Evolutionary conservation across 1,140 invertebrate genomes (phyloP).

Genomic region (Bombus vancouverensis): DNA sequence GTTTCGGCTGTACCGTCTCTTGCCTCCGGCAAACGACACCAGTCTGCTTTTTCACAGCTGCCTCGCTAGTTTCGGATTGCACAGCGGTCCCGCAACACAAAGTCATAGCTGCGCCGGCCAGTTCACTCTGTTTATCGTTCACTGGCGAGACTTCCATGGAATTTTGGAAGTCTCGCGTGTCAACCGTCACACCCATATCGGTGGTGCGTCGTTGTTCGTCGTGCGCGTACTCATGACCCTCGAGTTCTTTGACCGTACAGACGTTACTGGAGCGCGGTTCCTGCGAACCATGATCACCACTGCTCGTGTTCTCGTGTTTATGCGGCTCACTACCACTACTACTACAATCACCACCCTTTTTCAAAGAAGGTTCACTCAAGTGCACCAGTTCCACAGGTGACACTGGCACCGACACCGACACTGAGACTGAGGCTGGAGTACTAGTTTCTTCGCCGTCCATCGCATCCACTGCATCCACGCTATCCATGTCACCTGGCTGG

Average conservation of each 20-base stretch:
- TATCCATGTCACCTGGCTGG: slow-evolving; percentile 78
- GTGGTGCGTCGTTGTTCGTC: slow-evolving; percentile 59
- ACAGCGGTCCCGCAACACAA: slow-evolving; percentile 79
- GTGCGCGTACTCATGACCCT: slow-evolving; percentile 54
- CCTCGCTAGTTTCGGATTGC: slow-evolving; percentile 68
- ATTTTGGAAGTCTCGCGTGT: slow-evolving; percentile 51
- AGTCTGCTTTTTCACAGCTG: slow-evolving; percentile 67
- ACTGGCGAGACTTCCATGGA: slow-evolving; percentile 49
- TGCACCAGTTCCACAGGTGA: slow-evolving; percentile 68
- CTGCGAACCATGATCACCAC: slow-evolving; percentile 53
- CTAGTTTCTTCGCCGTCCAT: slow-evolving; percentile 73
- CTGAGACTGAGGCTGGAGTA: slow-evolving; percentile 58
- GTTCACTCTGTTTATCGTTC: slow-evolving; percentile 68
- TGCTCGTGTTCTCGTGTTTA: slow-evolving; percentile 44
- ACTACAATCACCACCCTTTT: slow-evolving; percentile 43
- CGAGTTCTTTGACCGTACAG: slow-evolving; percentile 56
- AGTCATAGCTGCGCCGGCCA: slow-evolving; percentile 79
- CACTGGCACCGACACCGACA: slow-evolving; percentile 68
- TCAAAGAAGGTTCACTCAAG: slow-evolving; percentile 60
- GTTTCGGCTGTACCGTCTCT: slow-evolving; percentile 79
- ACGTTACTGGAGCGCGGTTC: slow-evolving; percentile 34
- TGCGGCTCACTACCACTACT: slow-evolving; percentile 29
- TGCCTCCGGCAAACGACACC: slow-evolving; percentile 66
- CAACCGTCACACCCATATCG: slow-evolving; percentile 28
- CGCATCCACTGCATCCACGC: slow-evolving; percentile 76